Conservation (phyloP, 2,797 vertebrate genomes). For the Hafferia zeledoni region DNA sequence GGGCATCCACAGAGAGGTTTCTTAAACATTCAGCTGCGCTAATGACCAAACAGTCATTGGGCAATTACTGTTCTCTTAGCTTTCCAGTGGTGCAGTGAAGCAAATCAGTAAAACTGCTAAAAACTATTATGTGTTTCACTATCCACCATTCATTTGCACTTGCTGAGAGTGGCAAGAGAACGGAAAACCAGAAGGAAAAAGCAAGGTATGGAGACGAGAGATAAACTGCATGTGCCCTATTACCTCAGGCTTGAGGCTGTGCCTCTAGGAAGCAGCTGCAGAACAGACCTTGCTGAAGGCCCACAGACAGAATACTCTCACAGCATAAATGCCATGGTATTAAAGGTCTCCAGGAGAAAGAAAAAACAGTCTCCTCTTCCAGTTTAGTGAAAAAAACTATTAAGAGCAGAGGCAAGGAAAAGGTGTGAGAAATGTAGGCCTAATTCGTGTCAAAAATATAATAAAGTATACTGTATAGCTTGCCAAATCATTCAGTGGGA, state of each 20-base stretch:
- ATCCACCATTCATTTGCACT: accelerated
- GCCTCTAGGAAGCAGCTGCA: not conserved
- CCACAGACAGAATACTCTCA: not conserved
- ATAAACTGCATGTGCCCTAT: not conserved
- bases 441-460: too few species aligned
- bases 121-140: accelerated
- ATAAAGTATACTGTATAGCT: too few species aligned
- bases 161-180: not conserved
- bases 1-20: accelerated
- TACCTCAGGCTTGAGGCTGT: not conserved
- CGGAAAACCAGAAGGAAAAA: not conserved
- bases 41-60: accelerated
- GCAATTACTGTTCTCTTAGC: not conserved
- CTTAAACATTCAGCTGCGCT: not conserved
- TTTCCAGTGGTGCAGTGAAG: accelerated
- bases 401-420: not conserved
- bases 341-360: not conserved
- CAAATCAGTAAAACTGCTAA: not conserved
- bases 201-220: not conserved
- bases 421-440: too few species aligned
- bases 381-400: not conserved
- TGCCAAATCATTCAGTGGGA: too few species aligned
- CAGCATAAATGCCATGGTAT: not conserved
- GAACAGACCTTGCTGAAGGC: not conserved
- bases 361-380: not conserved